phyloP scores from a whole-genome alignment of 2,113 vertebrate genomes.

The Azemiops feae region DNA sequence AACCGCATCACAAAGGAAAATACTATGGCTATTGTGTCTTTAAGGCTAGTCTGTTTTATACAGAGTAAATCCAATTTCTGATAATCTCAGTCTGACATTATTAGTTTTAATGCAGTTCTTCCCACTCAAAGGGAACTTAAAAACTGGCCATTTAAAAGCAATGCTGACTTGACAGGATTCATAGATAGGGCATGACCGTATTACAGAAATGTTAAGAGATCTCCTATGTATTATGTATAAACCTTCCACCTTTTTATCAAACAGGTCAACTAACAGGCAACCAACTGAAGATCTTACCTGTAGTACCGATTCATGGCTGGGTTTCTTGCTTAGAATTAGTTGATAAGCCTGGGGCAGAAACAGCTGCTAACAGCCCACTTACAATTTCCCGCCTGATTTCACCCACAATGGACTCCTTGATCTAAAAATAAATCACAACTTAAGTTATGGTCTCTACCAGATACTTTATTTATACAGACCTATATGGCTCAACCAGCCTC shows the following conservation, averaged over 20 bases:
- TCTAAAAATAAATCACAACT: slow-evolving; percentile 71
- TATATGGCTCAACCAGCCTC: not conserved
- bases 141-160: not conserved
- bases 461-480: not conserved
- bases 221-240: not conserved
- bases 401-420: slow-evolving; percentile 87
- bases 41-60: not conserved
- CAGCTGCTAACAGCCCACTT: slow-evolving; percentile 85
- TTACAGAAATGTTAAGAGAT: not conserved
- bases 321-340: slow-evolving; percentile 65
- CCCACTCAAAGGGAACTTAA: not conserved
- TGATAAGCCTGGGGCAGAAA: slow-evolving; percentile 73
- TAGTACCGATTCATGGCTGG: slow-evolving; percentile 59
- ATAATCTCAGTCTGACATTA: not conserved
- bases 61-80: not conserved
- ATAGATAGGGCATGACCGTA: not conserved
- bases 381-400: slow-evolving; percentile 92
- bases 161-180: not conserved
- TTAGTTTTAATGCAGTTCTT: not conserved
- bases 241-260: not conserved
- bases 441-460: slow-evolving; percentile 3
- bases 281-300: slow-evolving; percentile 63
- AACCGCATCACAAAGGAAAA: not conserved
- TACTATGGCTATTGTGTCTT: not conserved
- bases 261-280: not conserved